Evolutionary conservation across 2,113 vertebrate species (phyloP).

Genomic region (Oreotrochilus melanogaster): DNA sequence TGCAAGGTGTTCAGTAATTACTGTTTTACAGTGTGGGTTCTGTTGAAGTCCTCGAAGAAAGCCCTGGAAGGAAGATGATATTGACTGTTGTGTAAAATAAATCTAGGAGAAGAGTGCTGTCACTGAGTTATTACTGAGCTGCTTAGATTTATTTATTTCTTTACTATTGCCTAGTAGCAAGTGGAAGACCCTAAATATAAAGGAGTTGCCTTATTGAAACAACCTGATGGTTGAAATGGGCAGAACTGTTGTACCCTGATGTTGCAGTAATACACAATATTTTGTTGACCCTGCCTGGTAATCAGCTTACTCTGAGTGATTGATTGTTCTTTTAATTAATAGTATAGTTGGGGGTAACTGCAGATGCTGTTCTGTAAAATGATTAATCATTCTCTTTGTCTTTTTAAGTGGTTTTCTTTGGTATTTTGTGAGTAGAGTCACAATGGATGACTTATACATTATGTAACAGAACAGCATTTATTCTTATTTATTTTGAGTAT

Average conservation of each 20-base stretch:
- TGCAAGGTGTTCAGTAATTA: background rate
- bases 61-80: background rate
- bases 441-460: background rate
- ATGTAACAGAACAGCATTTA: background rate
- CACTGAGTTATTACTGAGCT: background rate
- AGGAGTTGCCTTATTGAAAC: background rate
- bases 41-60: background rate
- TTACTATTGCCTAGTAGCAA: background rate
- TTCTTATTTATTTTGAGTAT: conserved; percentile 1
- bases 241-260: background rate
- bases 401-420: background rate
- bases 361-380: background rate
- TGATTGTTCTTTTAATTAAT: conserved; percentile 48
- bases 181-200: background rate
- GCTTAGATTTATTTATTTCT: background rate
- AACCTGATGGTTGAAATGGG: background rate
- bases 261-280: background rate
- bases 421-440: background rate
- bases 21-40: background rate
- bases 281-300: background rate
- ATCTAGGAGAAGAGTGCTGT: background rate
- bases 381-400: background rate
- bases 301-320: background rate
- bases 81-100: background rate
- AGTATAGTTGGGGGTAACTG: background rate